These are phyloP conservation scores for Spisula subtruncata DNA, from an alignment of 2,888 invertebrate genomes.

Conservation along the genomic window DNA sequence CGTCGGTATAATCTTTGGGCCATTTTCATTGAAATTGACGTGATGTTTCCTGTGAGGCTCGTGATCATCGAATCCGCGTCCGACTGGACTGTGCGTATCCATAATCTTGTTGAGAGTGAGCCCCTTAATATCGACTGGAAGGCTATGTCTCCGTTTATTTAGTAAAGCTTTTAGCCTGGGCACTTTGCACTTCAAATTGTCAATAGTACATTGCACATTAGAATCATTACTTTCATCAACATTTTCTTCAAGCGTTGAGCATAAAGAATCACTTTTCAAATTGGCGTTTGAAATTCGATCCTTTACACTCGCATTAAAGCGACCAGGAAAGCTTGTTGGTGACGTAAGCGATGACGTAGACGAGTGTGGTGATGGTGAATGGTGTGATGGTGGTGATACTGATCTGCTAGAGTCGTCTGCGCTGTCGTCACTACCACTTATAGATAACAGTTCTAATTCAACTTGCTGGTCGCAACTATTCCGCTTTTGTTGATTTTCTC, in stretches of 20 bases:
- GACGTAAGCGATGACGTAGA: background rate
- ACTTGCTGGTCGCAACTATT: background rate
- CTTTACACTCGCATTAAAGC: background rate
- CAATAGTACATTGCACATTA: background rate
- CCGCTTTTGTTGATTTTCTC: background rate
- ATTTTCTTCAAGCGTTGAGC: background rate
- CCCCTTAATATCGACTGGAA: background rate
- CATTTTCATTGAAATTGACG: background rate
- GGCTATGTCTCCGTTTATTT: background rate
- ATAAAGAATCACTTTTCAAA: background rate
- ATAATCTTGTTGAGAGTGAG: background rate
- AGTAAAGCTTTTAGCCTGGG: background rate
- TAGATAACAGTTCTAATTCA: background rate
- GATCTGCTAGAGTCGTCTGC: background rate
- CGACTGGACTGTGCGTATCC: background rate
- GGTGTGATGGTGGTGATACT: background rate
- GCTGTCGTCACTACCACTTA: background rate
- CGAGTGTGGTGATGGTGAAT: too few species aligned
- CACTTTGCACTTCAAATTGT: background rate
- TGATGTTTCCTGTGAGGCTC: background rate
- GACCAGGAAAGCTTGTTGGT: background rate
- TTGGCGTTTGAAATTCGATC: background rate
- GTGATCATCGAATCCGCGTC: background rate
- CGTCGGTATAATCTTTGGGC: background rate
- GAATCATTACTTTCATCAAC: background rate